Evolutionary conservation across 2,797 vertebrate genomes (phyloP), one percentile per base, ranked within the genome.

Genomic region (Octomys mimax): DNA sequence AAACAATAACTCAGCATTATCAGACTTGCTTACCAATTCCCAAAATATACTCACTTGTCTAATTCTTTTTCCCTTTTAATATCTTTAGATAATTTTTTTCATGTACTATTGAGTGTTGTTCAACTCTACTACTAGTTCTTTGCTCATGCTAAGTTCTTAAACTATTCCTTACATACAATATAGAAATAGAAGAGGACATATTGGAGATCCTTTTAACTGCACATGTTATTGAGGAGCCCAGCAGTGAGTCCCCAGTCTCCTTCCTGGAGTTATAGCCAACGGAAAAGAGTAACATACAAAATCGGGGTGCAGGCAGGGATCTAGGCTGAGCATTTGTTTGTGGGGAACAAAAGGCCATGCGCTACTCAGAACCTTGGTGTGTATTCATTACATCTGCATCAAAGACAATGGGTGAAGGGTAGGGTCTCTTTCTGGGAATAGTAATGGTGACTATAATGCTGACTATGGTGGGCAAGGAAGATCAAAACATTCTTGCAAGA

Each of bases 71-170:
- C 1, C 2, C 4, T 0, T 12, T 83, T 83, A 77, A 85, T 62
- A 49, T 61, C n/a, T 96, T 95, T 13, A 7, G 77, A 57, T 66
- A 64, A 71, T 80, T 87, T 85, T 2, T 73, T 28, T 71, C 18
- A 49, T 68, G 84, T 24, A 96, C 24, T 71, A 13, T 91, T 89
- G 49, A 68, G 42, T 9, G 79, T 70, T 14, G 68, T 89, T 95
- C 36, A 82, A 1, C 86, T 64, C 36, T 19, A 70, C 12, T 49
- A 24, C 4, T 59, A 79, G 59, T 94, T 77, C 39, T 80, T 87
- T 36, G 13, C 79, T 81, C 57, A 21, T 62, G 42, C 10, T 80
- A 5, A 79, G 21, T 71, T 82, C 39, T 87, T 66, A 13, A 95
- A 59, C 62, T 92, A 13, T 83, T 7, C 36, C 84, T 93, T 87